These are phyloP conservation scores for Ramazzottius varieornatus DNA, from an alignment of 2,888 invertebrate genomes.

Conservation along the genomic window DNA sequence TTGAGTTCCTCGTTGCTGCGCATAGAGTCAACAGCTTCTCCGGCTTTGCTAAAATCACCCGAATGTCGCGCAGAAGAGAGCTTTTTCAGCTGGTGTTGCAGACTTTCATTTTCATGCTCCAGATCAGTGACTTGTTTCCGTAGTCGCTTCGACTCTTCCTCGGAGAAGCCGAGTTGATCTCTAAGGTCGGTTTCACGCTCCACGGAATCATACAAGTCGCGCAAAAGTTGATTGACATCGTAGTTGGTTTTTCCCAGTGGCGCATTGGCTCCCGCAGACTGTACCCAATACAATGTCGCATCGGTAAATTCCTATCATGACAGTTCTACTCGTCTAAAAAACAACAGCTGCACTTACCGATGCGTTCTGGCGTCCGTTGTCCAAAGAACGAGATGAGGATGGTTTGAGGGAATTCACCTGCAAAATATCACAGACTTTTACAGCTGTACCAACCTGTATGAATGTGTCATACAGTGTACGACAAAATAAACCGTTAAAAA, in stretches of 20 bases:
- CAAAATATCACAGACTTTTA: no score
- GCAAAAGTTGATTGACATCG: constrained; percentile 35
- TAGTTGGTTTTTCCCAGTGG: not conserved
- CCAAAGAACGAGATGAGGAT: no score
- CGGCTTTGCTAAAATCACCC: constrained; percentile 6
- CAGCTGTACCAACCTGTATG: no score
- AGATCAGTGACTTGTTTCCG: constrained; percentile 66
- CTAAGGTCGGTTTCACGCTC: constrained; percentile 75
- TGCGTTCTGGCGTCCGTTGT: no score
- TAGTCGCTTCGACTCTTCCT: constrained; percentile 59
- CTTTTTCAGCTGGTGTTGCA: constrained; percentile 81
- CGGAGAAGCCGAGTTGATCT: constrained; percentile 69
- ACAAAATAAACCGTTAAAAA: no score
- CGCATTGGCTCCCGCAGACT: no score
- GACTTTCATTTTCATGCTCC: constrained; percentile 86
- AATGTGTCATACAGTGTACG: no score
- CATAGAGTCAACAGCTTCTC: constrained; percentile 10
- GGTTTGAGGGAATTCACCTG: no score
- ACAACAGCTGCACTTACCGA: no score
- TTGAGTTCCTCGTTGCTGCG: constrained; percentile 37
- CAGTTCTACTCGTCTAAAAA: no score
- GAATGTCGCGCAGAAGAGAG: constrained; percentile 40
- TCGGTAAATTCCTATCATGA: no score
- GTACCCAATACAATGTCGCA: no score
- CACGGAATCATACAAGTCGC: constrained; percentile 65